These are phyloP conservation scores for Pseudonaja textilis DNA, from an alignment of 2,113 vertebrate species.

Conservation along the genomic window DNA sequence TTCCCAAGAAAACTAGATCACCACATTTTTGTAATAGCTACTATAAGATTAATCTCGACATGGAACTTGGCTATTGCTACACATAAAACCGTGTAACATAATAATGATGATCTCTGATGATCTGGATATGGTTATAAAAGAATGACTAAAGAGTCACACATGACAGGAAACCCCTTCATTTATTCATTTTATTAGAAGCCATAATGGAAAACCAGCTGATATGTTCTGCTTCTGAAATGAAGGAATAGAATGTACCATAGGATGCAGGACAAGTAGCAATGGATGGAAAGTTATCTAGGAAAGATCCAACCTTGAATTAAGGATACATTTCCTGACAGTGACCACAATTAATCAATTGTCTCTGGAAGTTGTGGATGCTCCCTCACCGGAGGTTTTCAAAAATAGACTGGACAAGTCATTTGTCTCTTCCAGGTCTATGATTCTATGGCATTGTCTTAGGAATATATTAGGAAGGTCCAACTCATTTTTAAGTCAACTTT, in stretches of 20 bases:
- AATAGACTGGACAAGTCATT: not conserved
- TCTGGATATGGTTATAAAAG: conserved; percentile 11
- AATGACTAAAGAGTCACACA: not conserved
- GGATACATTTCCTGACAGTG: not conserved
- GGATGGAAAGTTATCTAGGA: not conserved
- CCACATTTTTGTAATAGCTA: not conserved
- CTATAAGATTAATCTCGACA: not conserved
- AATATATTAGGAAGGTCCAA: not conserved
- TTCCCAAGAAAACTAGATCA: not conserved
- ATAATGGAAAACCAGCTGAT: not conserved
- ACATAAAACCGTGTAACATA: not conserved
- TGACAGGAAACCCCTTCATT: not conserved
- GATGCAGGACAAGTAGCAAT: not conserved
- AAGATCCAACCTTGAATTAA: not conserved
- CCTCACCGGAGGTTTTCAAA: not conserved
- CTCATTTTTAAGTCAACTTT: not conserved
- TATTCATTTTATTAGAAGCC: not conserved
- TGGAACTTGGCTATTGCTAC: not conserved
- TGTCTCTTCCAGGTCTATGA: not conserved
- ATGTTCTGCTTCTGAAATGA: not conserved
- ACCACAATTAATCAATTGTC: not conserved
- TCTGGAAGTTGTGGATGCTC: not conserved
- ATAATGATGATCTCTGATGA: not conserved
- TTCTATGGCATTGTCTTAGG: not conserved
- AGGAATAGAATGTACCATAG: not conserved